phyloP scores from a whole-genome alignment of 2,113 vertebrate species.

The Bufo bufo region DNA sequence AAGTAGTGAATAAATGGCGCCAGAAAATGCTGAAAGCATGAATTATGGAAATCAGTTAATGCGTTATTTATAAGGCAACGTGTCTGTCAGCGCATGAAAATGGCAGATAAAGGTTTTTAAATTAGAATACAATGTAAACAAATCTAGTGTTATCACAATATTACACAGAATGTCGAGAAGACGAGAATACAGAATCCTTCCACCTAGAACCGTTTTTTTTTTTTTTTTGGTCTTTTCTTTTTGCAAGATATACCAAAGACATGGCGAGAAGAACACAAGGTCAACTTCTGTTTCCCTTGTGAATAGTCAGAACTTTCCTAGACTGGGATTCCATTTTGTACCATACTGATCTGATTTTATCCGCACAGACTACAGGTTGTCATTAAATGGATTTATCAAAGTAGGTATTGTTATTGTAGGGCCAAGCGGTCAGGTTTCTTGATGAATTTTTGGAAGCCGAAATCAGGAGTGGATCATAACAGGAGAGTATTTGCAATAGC shows the following conservation, averaged over 20 bases:
- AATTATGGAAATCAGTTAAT: slow-evolving; percentile 25
- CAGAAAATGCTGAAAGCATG: slow-evolving; percentile 1
- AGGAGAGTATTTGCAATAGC: too few relatives aligned
- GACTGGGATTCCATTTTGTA: neutral
- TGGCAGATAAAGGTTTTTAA: neutral
- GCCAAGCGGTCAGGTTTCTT: too few relatives aligned
- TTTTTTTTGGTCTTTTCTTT: neutral
- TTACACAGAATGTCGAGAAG: neutral
- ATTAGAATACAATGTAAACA: slow-evolving; percentile 41
- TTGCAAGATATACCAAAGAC: neutral
- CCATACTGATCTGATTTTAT: neutral
- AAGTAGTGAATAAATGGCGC: slow-evolving; percentile 2
- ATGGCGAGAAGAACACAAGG: neutral
- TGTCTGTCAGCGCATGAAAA: slow-evolving; percentile 29
- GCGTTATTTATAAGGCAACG: slow-evolving; percentile 44
- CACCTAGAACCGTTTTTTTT: neutral
- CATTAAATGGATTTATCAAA: neutral
- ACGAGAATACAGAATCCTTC: neutral
- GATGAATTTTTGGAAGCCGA: too few relatives aligned
- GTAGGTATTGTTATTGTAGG: too few relatives aligned
- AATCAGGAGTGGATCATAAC: too few relatives aligned
- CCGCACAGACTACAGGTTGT: neutral
- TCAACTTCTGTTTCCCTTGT: neutral
- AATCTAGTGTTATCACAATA: slow-evolving; percentile 16
- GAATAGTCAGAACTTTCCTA: neutral